Base-by-base conservation (phyloP, 1,140 invertebrate species). In the Bilobella aurantiaca region DNA sequence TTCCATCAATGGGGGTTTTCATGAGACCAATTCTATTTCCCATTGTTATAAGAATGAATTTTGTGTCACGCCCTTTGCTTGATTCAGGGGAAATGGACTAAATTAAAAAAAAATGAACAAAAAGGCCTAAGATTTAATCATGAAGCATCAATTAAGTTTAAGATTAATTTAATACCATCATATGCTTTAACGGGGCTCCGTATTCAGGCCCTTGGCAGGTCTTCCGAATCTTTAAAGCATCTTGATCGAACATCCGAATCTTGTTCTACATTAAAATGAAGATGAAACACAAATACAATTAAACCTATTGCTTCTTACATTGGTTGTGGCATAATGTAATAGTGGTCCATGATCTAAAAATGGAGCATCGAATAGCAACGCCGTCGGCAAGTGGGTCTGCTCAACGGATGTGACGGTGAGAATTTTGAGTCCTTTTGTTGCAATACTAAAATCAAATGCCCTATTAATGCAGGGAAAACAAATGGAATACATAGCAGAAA, bases 121-220 rank as follows among this genome's bases (percentile, higher is more conserved):
- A n/a, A n/a, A n/a, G n/a, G n/a, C n/a, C n/a, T n/a, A n/a, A n/a
- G n/a, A n/a, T n/a, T n/a, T n/a, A 16, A 56, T 56, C 25, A 16
- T 8, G 14, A 16, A 12, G 8, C 23, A 12, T 56, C 23, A 56
- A 23, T 23, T 56, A 8, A 18, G 8, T 59, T 59, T 16, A 56
- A 46, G 5, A 30, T 14, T 23, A n/a, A n/a, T n/a, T 16, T 62
- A 73, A 74, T 73, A 86, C 81, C 76, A 81, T 77, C 62, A 84
- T 77, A 64, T 76, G 77, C 42, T 77, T 74, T 1, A 87, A 77
- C 0, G 84, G 83, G 23, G 79, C 76, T 30, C 82, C 82, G 78
- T 82, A 86, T 12, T 81, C 80, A 42, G 87, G 86, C 1, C 85
- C 86, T 32, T 87, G 77, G 46, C 83, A 76, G 18, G 86, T 85